Percentiles rank a stretch among this genome's conserved stretches.
phyloP scores from a whole-genome alignment of 2,797 vertebrate species.

The Chaetophractus vellerosus region DNA sequence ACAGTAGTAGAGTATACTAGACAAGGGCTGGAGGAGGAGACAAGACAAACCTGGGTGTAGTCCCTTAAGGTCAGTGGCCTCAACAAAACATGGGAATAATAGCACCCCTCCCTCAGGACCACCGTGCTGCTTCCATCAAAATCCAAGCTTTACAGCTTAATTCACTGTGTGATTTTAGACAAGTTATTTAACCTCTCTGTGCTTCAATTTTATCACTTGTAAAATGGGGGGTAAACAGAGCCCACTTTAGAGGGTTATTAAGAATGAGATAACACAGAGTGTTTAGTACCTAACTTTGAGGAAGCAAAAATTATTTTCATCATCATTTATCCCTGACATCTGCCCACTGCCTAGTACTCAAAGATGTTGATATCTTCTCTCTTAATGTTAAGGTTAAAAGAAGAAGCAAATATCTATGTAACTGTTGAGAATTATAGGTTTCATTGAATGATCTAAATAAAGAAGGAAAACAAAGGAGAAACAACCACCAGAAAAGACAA shows the following conservation, averaged over 20 bases:
- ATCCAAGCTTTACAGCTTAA: neutral
- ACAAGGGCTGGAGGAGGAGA: neutral
- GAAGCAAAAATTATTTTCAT: neutral
- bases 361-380: neutral
- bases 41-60: neutral
- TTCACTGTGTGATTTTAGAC: neutral
- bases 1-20: neutral
- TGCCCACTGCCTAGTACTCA: neutral
- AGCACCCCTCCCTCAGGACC: neutral
- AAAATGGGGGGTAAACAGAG: neutral
- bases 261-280: neutral
- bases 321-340: neutral
- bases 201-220: conserved; percentile 41
- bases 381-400: conserved; percentile 38
- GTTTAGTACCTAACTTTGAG: neutral
- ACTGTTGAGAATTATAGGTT: neutral
- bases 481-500: neutral
- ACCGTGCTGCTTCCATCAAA: neutral
- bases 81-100: neutral
- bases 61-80: neutral
- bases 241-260: neutral
- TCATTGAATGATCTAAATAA: neutral
- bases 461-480: neutral
- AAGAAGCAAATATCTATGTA: neutral
- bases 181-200: conserved; percentile 53